Evolutionary conservation across 92 coral and sea anemone genomes (phyloP).

Genomic region (Pocillopora meandrina): DNA sequence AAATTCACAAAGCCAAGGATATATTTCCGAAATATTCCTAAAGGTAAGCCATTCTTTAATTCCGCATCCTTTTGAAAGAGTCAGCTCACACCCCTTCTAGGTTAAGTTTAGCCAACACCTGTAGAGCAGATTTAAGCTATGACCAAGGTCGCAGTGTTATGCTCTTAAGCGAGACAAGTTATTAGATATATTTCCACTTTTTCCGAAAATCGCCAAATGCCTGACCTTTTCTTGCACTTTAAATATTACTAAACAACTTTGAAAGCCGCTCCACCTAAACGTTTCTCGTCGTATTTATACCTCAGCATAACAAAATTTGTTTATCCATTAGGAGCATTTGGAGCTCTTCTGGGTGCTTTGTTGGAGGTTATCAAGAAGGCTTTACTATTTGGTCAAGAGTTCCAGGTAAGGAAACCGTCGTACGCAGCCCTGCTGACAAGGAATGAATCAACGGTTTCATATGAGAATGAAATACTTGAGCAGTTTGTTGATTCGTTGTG

Average conservation of each 20-base stretch:
- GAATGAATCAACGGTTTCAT: slow-evolving; percentile 10
- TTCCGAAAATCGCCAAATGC: too few species aligned
- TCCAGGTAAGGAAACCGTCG: slow-evolving; percentile 55
- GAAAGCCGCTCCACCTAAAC: too few species aligned
- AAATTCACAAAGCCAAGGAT: slow-evolving; percentile 65
- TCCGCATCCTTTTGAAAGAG: too few species aligned
- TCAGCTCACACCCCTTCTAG: too few species aligned
- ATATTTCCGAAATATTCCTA: slow-evolving; percentile 61
- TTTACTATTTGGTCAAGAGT: slow-evolving; percentile 46
- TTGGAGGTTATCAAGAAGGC: slow-evolving; percentile 66
- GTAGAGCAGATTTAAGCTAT: too few species aligned
- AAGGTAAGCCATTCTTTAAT: slow-evolving; percentile 52
- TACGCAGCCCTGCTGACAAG: slow-evolving; percentile 65
- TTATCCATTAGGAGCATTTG: slow-evolving; percentile 48
- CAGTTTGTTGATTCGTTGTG: slow-evolving; percentile 50
- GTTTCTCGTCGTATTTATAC: too few species aligned
- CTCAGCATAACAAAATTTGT: background rate
- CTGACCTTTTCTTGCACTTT: too few species aligned
- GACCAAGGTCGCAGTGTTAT: too few species aligned
- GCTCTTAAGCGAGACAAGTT: too few species aligned
- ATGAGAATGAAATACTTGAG: slow-evolving; percentile 28
- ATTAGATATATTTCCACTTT: too few species aligned
- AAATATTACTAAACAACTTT: too few species aligned
- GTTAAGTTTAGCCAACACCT: too few species aligned
- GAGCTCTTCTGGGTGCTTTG: slow-evolving; percentile 60